These are phyloP conservation scores for Platygyra sinensis DNA, from an alignment of 64 coral and sea anemone genomes.

Conservation along the genomic window DNA sequence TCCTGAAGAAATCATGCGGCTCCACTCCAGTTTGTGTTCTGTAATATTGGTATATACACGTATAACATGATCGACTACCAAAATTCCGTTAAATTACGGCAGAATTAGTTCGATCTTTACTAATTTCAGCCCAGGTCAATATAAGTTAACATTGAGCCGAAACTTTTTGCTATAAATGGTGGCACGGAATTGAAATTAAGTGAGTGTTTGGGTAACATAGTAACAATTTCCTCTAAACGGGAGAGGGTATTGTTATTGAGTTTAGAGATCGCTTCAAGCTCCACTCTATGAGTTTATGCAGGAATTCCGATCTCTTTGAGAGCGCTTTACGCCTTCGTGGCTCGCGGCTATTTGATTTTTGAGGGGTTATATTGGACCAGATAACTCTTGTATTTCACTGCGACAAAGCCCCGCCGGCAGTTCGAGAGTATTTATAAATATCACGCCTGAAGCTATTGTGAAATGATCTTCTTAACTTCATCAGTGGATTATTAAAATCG, in stretches of 20 bases:
- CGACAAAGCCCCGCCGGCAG: background rate
- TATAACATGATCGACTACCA: too few relatives aligned
- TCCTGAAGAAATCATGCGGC: background rate
- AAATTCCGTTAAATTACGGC: background rate
- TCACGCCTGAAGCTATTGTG: background rate
- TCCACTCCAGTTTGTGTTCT: too few relatives aligned
- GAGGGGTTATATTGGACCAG: slow-evolving; percentile 14
- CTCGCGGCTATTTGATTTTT: background rate
- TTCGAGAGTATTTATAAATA: slow-evolving; percentile 4
- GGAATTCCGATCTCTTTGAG: background rate
- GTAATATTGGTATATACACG: too few relatives aligned
- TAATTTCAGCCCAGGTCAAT: background rate
- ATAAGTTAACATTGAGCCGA: background rate
- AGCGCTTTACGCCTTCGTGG: background rate
- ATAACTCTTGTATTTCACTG: slow-evolving; percentile 21
- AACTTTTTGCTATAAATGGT: background rate
- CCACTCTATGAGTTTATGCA: background rate
- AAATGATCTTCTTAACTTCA: slow-evolving; percentile 16
- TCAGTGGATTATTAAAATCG: background rate
- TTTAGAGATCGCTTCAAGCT: background rate
- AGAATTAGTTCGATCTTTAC: background rate
- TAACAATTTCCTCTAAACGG: background rate
- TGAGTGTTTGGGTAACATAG: background rate
- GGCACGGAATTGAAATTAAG: background rate
- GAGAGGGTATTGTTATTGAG: background rate